Evolutionary conservation across 2,797 vertebrate species (phyloP).

Genomic region (Knipowitschia caucasica): DNA sequence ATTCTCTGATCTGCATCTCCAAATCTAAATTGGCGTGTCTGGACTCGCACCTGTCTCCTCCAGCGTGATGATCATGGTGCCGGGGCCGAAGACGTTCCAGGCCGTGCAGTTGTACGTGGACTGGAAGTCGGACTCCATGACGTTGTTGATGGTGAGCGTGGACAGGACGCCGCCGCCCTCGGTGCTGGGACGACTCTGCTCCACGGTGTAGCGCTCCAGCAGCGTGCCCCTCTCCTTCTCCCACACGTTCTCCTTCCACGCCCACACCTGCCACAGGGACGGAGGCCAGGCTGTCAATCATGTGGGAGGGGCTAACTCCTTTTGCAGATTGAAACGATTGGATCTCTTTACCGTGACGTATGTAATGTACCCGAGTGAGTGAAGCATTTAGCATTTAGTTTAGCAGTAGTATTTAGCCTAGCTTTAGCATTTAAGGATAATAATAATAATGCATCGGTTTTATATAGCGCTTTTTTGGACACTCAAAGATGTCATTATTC

Average conservation of each 20-base stretch:
- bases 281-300: neutral
- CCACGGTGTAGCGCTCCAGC: slow-evolving; percentile 91
- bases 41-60: slow-evolving; percentile 77
- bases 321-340: no score
- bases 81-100: slow-evolving; percentile 90
- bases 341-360: no score
- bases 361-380: no score
- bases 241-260: slow-evolving; percentile 94
- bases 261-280: slow-evolving; percentile 83
- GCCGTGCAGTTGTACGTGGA: slow-evolving; percentile 96
- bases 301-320: no score
- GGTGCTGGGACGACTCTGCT: slow-evolving; percentile 78
- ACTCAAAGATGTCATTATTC: no score
- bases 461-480: no score
- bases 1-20: no score
- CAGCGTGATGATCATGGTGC: slow-evolving; percentile 90
- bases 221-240: slow-evolving; percentile 86
- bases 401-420: no score
- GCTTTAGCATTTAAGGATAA: no score
- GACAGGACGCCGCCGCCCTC: slow-evolving; percentile 87
- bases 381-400: no score
- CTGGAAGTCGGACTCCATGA: slow-evolving; percentile 91
- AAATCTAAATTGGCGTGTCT: no score
- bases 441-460: no score
- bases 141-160: slow-evolving; percentile 92